Base-by-base conservation (phyloP, 2,797 vertebrate genomes). In the Pyrocephalus nanus region DNA sequence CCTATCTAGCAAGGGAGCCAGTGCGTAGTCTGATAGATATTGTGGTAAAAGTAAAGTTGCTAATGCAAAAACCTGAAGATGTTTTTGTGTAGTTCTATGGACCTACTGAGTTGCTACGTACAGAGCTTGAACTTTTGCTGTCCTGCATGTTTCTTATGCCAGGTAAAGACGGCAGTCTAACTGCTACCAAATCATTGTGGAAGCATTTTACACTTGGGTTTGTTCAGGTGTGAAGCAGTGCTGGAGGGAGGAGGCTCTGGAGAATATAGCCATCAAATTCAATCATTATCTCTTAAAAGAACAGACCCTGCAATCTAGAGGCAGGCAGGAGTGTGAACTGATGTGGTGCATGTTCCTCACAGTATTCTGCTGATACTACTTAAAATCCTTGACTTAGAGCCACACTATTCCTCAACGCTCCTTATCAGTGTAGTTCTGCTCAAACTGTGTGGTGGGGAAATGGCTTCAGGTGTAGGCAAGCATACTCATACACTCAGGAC, bases 201-300 rank as follows among this genome's bases (percentile, higher is more conserved):
- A 97, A 95, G 30, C 86, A 80, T 96, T 96, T 96, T 83, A 58
- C 65, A 45, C 81, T 93, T 79, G 61, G 10, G 58, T 92, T 92
- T 94, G 88, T 76, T 96, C 94, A 95, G 93, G 96, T 96, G 93
- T 95, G 89, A 95, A 96, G 88, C 65, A 95, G 21, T 89, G 84
- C 92, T 89, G 84, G 84, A 96, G 86, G 86, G 86, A 92, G 82
- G 90, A 89, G 76, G 53, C 94, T 94, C 95, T 93, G 84, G 92
- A 97, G 95, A 88, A 94, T 94, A 82, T 34, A 92, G 57, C 78
- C 61, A 92, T 95, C 95, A 92, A 83, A 94, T 91, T 92, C 86
- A 96, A 32, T 95, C 84, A 95, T 94, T 92, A 77, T 92, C 92
- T 74, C 75, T 51, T 78, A 86, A 91, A 95, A 88, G 93, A 97